Base-by-base conservation (phyloP, 2,113 vertebrate species). In the Cervus canadensis region DNA sequence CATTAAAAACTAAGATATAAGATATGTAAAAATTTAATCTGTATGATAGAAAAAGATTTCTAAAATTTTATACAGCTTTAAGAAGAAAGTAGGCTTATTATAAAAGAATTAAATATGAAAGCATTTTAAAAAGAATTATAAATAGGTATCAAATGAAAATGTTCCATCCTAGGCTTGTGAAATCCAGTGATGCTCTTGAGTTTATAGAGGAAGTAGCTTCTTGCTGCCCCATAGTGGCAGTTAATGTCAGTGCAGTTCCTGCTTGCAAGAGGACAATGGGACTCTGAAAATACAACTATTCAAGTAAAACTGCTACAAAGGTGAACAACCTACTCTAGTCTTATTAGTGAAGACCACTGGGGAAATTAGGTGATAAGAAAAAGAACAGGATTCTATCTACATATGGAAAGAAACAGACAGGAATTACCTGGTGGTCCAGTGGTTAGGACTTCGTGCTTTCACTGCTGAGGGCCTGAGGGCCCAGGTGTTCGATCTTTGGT, bases 171-270 rank as follows among this genome's bases (percentile, higher is more conserved):
- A 83, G 30, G 56, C 54, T 11, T 74, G 17, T 56, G 43, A 87
- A 90, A 57, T 52, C 79, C 50, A 79, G 1, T 26, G 23, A 81
- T 64, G 2, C 4, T 3, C 48, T 50, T 33, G 33, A 82, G 25
- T 76, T 25, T 76, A 17, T 17, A 19, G 40, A 23, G 83, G 88
- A 82, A n/a, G 16, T 59, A 52, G 88, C 71, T 78, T 59, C 59
- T n/a, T 97, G 36, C 93, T 97, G 94, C 93, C 97, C 97, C 91
- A 62, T 56, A 86, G 95, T 91, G 97, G 85, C 71, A 40, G 56
- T 12, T 57, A 62, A 28, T 43, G 9, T 88, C 67, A 96, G 33
- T 83, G 71, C 94, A 81, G 52, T 21, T 81, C 23, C 8, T 89
- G 45, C 33, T 50, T 40, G 6, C 33, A 57, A 64, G 60, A 81